Base-by-base conservation (phyloP, 1,140 invertebrate species). In the Zaprionus tsacasi region DNA sequence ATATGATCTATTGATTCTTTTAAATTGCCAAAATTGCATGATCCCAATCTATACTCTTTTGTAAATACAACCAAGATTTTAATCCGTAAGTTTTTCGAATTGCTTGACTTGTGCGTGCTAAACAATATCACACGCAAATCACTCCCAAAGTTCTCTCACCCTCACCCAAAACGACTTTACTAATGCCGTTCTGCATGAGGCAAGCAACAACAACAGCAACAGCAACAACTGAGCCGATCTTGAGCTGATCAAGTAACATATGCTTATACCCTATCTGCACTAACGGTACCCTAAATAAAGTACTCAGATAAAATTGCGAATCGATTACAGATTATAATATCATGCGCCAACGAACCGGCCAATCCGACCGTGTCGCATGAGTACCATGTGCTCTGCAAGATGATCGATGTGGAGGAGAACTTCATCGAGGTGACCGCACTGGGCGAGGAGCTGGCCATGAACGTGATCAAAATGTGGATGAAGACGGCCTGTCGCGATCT, bases 381-480 rank as follows among this genome's bases (percentile, higher is more conserved):
- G 88, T 98, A 98, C 92, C 95, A 97, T 83, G 94, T 98, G 1
- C 92, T 99, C 0, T 94, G 96, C 45, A 94, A 96, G 59, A 98
- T 99, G 96, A 96, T 99, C 68, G 97, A 99, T 77, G 95, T 95
- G 0, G 95, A 97, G 79, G 96, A 98, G 61, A 96, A 98, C 87
- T 99, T 99, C 77, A 95, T 99, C n/a, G 97, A 98, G 94, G 97
- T 98, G 0, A 96, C 95, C 33, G 96, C 97, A n/a, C 93, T 99
- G 6, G 97, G 98, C 12, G 97, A 98, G 93, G 97, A 99, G 63
- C 93, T 99, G 5, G 98, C 98, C 2, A 97, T 97, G 95, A 96
- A 98, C 89, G 97, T 99, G 10, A 96, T 99, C 67, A 97, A 96
- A 87, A 96, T 97, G 93, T 99, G 98, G 98, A 97, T 99, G 95